phyloP scores from a whole-genome alignment of 2,113 vertebrate species.

The Podarcis muralis region DNA sequence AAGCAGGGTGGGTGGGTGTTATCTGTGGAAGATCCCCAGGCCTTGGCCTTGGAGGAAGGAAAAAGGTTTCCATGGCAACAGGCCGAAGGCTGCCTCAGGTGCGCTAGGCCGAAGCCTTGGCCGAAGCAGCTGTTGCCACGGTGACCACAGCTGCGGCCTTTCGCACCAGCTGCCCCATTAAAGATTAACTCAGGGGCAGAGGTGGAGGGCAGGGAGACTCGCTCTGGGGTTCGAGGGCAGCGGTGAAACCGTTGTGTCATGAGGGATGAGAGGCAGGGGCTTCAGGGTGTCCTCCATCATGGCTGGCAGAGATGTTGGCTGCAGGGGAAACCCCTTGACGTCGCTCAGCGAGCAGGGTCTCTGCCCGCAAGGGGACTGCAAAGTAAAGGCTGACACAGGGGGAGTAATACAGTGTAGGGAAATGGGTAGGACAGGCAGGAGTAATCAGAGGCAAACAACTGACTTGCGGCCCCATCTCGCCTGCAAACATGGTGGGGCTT shows the following conservation, averaged over 20 bases:
- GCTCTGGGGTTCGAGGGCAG: not conserved
- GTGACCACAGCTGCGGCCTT: not conserved
- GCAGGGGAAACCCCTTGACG: no score
- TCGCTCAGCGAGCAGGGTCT: no score
- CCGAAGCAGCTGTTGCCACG: not conserved
- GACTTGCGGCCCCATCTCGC: no score
- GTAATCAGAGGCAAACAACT: no score
- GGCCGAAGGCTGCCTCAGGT: not conserved
- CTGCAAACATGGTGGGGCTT: no score
- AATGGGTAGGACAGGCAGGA: no score
- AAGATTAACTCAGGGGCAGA: not conserved
- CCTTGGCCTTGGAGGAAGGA: not conserved
- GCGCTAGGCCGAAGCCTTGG: not conserved
- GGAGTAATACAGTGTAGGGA: no score
- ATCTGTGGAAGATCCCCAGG: not conserved
- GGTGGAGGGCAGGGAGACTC: not conserved
- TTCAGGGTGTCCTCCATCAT: not conserved
- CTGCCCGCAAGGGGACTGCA: no score
- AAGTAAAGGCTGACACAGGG: no score
- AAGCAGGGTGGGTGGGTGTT: rapidly evolving
- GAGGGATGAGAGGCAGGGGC: not conserved
- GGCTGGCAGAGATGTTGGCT: not conserved
- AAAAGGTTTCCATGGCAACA: no score
- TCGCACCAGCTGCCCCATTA: not conserved
- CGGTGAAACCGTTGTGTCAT: not conserved